Evolutionary conservation across 2,888 invertebrate species (phyloP), one percentile per base, ranked within the genome.

Genomic region (Sphaerophoria rueppellii): DNA sequence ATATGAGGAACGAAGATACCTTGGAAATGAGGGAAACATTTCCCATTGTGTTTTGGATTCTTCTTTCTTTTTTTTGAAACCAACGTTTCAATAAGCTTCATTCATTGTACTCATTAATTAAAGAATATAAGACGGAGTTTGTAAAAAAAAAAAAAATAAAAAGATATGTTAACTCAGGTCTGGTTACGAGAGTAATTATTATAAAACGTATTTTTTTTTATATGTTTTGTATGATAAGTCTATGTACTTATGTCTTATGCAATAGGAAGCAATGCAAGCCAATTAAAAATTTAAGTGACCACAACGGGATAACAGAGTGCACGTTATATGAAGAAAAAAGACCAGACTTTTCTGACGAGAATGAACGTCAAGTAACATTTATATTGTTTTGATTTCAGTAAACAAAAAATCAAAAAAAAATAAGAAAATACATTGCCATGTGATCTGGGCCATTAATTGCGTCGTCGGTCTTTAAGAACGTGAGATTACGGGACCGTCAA

Each of bases 61-160:
- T 48, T 65, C 46, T 4, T n/a, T 4, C 6, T 69, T 7, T 4
- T n/a, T 4, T 6, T 69, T 7, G 12, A 58, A 79, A 48, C 74
- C 34, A 40, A 24, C 4, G 16, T 80, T 85, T 80, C 76, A 85
- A 76, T 85, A 74, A 79, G 82, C 79, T 43, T 70, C 67, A 75
- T 70, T 82, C 82, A 82, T 78, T 57, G 77, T 79, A 14, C 60
- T 83, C 79, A 83, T 79, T 83, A 83, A 70, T 80, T 75, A 75
- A 67, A 55, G 61, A 83, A 79, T 57, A 71, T 83, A 79, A 70
- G 71, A 69, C 60, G 50, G 58, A 76, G 61, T 55, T 70, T 46
- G 32, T 69, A 40, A 40, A 48, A 2, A 24, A 24, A 24, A 24
- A 24, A 2, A 73, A 70, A 63, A 37, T 11, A 70, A 46, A 69